Evolutionary conservation across 2,888 invertebrate species (phyloP).

Genomic region (Brachypalpus laphriformis): DNA sequence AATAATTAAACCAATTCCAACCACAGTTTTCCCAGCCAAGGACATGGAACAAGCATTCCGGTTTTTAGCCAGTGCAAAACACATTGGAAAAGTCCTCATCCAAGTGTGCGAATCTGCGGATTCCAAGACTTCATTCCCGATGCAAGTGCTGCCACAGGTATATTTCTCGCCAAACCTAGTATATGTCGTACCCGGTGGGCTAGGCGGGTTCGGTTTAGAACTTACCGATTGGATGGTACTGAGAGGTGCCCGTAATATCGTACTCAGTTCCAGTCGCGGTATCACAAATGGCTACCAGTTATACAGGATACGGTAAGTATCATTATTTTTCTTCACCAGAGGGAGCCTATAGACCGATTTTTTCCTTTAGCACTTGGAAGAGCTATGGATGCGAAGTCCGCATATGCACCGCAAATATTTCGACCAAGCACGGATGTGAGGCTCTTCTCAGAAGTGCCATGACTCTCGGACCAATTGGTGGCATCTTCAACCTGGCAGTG

Average conservation of each 20-base stretch:
- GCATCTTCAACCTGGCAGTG: slow-evolving; percentile 95
- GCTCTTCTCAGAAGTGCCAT: slow-evolving; percentile 87
- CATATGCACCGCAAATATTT: slow-evolving; percentile 89
- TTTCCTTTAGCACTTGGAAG: slow-evolving; percentile 87
- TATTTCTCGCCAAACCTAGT: slow-evolving; percentile 79
- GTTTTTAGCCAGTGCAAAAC: slow-evolving; percentile 87
- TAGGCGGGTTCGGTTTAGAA: slow-evolving; percentile 97
- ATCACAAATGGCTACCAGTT: slow-evolving; percentile 92
- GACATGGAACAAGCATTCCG: slow-evolving; percentile 90
- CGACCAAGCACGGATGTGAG: slow-evolving; percentile 87
- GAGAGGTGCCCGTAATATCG: slow-evolving; percentile 90
- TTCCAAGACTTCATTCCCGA: slow-evolving; percentile 77
- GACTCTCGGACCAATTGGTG: slow-evolving; percentile 89
- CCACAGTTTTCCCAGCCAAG: slow-evolving; percentile 86
- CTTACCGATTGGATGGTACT: slow-evolving; percentile 93
- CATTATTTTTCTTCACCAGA: neutral
- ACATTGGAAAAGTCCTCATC: slow-evolving; percentile 89
- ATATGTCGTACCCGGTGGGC: slow-evolving; percentile 89
- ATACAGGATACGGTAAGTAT: slow-evolving; percentile 86
- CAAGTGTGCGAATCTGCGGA: slow-evolving; percentile 79
- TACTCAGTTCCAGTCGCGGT: slow-evolving; percentile 92
- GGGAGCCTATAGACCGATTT: too few relatives aligned
- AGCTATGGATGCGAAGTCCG: slow-evolving; percentile 87
- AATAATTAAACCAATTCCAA: slow-evolving; percentile 87
- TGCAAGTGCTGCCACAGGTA: slow-evolving; percentile 77